A percentile compares a stretch with the other conserved stretches of the same genome.
phyloP scores from a whole-genome alignment of 2,113 vertebrate genomes.

The Macquaria ambigua region DNA sequence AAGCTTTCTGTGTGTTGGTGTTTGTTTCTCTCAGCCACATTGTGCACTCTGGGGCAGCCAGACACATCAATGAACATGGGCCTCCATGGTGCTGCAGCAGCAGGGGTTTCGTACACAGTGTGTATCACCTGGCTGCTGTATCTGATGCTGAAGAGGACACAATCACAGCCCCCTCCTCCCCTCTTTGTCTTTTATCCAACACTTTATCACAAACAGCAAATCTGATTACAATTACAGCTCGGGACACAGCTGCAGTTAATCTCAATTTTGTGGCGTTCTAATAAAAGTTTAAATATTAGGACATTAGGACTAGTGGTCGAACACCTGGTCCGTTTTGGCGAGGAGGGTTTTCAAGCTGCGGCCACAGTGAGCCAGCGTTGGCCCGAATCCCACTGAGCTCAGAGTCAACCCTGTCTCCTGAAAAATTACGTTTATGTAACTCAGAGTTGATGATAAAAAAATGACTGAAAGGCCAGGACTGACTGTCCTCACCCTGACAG shows the following conservation, averaged over 20 bases:
- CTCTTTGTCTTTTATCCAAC: slow-evolving; percentile 44
- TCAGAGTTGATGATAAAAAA: background rate
- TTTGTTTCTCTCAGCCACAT: slow-evolving; percentile 41
- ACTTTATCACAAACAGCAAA: slow-evolving; percentile 47
- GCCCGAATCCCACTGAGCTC: background rate
- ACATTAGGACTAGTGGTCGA: slow-evolving; percentile 39
- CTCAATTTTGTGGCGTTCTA: slow-evolving; percentile 28
- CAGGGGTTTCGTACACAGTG: slow-evolving; percentile 56
- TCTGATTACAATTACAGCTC: slow-evolving; percentile 52
- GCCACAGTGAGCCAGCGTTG: slow-evolving; percentile 14
- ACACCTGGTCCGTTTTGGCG: slow-evolving; percentile 60
- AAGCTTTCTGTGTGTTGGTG: slow-evolving; percentile 47
- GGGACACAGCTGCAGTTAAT: slow-evolving; percentile 63
- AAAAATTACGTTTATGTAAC: background rate
- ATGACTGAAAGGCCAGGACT: background rate
- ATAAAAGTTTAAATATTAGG: slow-evolving; percentile 50
- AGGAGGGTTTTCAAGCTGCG: background rate
- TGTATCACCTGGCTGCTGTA: slow-evolving; percentile 51
- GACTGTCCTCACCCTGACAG: background rate
- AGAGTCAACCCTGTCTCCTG: background rate
- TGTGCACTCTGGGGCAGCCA: slow-evolving; percentile 57
- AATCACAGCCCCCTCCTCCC: background rate
- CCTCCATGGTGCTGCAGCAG: slow-evolving; percentile 43
- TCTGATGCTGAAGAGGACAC: slow-evolving; percentile 43
- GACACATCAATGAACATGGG: slow-evolving; percentile 69